Conservation (phyloP, 2,888 invertebrate species). For the Pinctada fucata region DNA sequence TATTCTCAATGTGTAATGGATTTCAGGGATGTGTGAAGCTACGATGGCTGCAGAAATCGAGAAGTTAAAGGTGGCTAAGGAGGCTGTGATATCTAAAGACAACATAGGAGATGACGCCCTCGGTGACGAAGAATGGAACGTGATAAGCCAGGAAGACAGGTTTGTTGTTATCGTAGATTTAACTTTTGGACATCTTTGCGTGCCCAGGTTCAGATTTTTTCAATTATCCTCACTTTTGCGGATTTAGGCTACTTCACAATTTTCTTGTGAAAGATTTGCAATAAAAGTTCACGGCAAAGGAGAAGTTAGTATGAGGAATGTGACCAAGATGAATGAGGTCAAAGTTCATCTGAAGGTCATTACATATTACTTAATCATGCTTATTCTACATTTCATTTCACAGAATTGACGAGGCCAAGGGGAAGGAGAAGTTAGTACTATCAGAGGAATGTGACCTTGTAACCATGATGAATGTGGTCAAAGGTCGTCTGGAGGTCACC, state of each 20-base stretch:
- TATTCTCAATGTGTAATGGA: too few species aligned
- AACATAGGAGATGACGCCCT: slow-evolving; percentile 74
- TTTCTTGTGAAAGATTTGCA: too few species aligned
- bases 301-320: slow-evolving; percentile 81
- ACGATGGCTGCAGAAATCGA: slow-evolving; percentile 46
- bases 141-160: slow-evolving; percentile 60
- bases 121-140: slow-evolving; percentile 76
- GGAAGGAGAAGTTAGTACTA: slow-evolving; percentile 81
- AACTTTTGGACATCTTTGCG: too few species aligned
- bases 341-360: slow-evolving; percentile 83
- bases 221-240: too few species aligned
- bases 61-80: slow-evolving; percentile 61
- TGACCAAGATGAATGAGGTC: slow-evolving; percentile 81
- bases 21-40: slow-evolving; percentile 43
- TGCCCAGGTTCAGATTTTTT: too few species aligned
- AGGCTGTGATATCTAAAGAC: slow-evolving; percentile 69
- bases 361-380: slow-evolving; percentile 76
- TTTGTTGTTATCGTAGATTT: slow-evolving; percentile 24
- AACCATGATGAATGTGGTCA: slow-evolving; percentile 80
- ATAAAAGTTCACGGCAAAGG: slow-evolving; percentile 76
- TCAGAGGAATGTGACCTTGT: slow-evolving; percentile 82
- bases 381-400: slow-evolving; percentile 12
- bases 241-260: too few species aligned
- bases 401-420: slow-evolving; percentile 64
- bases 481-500: slow-evolving; percentile 82